Base-by-base conservation (phyloP, 1,140 invertebrate genomes). In the Dolichoris vasculosae region DNA sequence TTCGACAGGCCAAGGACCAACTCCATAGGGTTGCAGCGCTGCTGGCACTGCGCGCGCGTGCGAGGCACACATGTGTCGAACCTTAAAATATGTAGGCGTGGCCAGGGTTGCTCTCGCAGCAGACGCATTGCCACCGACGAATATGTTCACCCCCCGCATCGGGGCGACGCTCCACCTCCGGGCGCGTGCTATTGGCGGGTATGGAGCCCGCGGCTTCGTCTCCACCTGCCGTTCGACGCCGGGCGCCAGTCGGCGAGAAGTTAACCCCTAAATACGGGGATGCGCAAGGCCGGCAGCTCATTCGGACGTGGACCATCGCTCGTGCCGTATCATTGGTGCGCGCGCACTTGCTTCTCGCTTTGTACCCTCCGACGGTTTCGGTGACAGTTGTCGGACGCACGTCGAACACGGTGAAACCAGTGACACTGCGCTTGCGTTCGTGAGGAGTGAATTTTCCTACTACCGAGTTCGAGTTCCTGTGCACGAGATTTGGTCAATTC, bases 71-170 rank as follows among this genome's bases (percentile, higher is more conserved):
- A 93, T 93, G 93, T 93, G 93, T 93, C 93, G 92, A 93, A 93
- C 89, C 92, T 93, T 92, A 81, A 93, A 93, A 93, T 93, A 93
- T 93, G 92, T 93, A 93, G 93, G 93, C 93, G 93, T 93, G 93
- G 93, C 92, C 89, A 91, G 86, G 87, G 89, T 87, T 88, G n/a
- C 32, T 71, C 78, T 55, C 55, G 89, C 91, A 93, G 89, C 92
- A 93, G 92, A 93, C 92, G 92, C 92, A 85, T 90, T 88, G 87
- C 92, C 90, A 91, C 92, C 90, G 46, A 89, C 87, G 93, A 93
- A 93, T 93, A 93, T 93, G 93, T 93, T 93, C 91, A 89, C 89
- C 90, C 86, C 87, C 89, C 77, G 86, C 64, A 32, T 20, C 48
- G 59, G 1, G 13, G 30, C 63, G 84, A 90, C 87, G 92, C 93